Evolutionary conservation across 2,888 invertebrate genomes (phyloP).

Genomic region (Leptogaster cylindrica): DNA sequence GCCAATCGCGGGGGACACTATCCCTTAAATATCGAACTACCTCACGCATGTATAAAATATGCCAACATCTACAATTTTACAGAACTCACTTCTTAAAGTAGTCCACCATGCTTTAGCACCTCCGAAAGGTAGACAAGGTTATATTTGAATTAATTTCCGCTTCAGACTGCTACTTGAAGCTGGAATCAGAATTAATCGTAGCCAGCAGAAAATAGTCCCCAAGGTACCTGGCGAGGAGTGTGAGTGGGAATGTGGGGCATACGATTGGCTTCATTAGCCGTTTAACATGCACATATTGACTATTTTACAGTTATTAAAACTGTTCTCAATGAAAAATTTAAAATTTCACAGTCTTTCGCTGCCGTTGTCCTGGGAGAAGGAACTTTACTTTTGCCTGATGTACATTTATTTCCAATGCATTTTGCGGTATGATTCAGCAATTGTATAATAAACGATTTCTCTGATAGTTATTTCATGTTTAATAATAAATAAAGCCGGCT

Average conservation of each 20-base stretch:
- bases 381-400: too few species aligned
- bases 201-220: background rate
- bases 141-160: constrained; percentile 35
- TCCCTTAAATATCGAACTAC: constrained; percentile 19
- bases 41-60: constrained; percentile 24
- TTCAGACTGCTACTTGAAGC: constrained; percentile 22
- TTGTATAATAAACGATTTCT: background rate
- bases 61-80: constrained; percentile 22
- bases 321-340: constrained; percentile 16
- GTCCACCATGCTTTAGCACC: constrained; percentile 27
- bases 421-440: too few species aligned
- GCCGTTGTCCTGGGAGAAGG: too few species aligned
- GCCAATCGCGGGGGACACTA: too few species aligned
- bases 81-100: constrained; percentile 20
- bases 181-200: constrained; percentile 23
- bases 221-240: background rate
- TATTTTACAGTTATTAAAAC: constrained; percentile 29
- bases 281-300: background rate
- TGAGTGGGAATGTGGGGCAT: background rate
- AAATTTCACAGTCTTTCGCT: too few species aligned
- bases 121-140: constrained; percentile 35
- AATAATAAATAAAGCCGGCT: background rate
- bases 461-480: background rate
- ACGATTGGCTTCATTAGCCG: background rate
- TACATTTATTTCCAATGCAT: too few species aligned